Percentiles rank a stretch among this genome's conserved stretches.
These are phyloP conservation scores for Cladopsammia gracilis DNA, from an alignment of 64 coral and sea anemone species.

Conservation along the genomic window DNA sequence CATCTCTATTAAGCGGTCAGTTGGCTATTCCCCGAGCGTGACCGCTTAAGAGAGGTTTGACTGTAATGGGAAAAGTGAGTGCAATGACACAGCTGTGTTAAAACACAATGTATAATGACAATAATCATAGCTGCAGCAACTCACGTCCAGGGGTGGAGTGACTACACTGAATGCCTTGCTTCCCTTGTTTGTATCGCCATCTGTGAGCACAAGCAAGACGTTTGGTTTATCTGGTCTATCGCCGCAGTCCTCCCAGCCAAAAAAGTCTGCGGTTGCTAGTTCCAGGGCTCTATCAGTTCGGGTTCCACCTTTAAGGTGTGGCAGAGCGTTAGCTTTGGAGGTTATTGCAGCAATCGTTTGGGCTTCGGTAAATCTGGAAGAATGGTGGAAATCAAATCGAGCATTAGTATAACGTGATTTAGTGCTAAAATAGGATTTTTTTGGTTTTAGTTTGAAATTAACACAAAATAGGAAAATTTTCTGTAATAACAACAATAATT, in stretches of 20 bases:
- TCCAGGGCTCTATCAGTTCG: slow-evolving; percentile 32
- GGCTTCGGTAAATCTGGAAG: not conserved
- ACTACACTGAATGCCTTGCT: not conserved
- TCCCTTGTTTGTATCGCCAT: slow-evolving; percentile 15
- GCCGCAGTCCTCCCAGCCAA: slow-evolving; percentile 7
- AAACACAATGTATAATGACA: too few relatives aligned
- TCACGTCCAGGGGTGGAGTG: not conserved
- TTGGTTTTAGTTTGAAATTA: too few relatives aligned
- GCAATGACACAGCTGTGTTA: too few relatives aligned
- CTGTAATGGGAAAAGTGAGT: too few relatives aligned
- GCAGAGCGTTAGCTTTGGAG: not conserved
- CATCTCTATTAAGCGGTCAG: too few relatives aligned
- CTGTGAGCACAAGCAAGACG: slow-evolving; percentile 15
- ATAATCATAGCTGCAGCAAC: not conserved
- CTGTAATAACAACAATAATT: too few relatives aligned
- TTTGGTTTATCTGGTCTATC: slow-evolving; percentile 45
- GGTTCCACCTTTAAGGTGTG: slow-evolving; percentile 36
- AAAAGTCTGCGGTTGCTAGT: slow-evolving; percentile 10
- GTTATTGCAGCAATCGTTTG: not conserved
- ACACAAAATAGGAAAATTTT: too few relatives aligned
- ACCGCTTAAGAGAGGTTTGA: too few relatives aligned
- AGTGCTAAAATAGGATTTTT: too few relatives aligned
- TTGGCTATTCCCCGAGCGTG: too few relatives aligned
- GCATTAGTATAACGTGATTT: too few relatives aligned
- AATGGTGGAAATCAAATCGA: too few relatives aligned